These are phyloP conservation scores for Sinocyclocheilus anophthalmus DNA, from an alignment of 2,113 vertebrate genomes.

Conservation along the genomic window DNA sequence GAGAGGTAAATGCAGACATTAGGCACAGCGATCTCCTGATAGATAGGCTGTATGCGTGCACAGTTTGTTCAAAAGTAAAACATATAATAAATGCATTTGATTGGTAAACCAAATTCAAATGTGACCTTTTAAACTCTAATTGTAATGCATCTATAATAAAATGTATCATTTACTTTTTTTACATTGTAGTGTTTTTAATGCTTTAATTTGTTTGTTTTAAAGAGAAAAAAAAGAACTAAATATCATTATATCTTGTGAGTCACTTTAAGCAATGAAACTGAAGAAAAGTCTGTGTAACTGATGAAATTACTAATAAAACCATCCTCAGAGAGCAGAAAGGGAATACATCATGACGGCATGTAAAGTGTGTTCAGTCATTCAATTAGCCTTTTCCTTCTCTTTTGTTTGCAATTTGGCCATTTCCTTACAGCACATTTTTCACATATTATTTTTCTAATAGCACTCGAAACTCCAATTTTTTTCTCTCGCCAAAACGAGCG, in stretches of 20 bases:
- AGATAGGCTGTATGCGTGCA: too few relatives aligned
- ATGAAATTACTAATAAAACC: neutral
- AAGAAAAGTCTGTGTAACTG: neutral
- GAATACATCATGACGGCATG: neutral
- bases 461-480: neutral
- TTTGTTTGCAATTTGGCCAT: neutral
- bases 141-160: too few relatives aligned
- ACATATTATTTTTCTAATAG: neutral
- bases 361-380: neutral
- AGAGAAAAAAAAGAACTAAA: too few relatives aligned
- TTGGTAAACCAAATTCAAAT: too few relatives aligned
- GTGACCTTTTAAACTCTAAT: too few relatives aligned
- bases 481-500: slow-evolving; percentile 15
- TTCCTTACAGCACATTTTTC: neutral
- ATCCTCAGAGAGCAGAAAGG: neutral
- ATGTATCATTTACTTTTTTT: too few relatives aligned
- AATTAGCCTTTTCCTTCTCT: slow-evolving; percentile 29
- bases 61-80: too few relatives aligned
- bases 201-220: too few relatives aligned
- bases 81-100: too few relatives aligned
- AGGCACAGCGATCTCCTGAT: too few relatives aligned
- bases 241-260: neutral
- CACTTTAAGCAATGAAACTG: neutral
- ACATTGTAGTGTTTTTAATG: too few relatives aligned
- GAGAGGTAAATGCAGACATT: too few relatives aligned